Base-by-base conservation (phyloP, 2,888 invertebrate genomes). In the Cantharis lateralis region DNA sequence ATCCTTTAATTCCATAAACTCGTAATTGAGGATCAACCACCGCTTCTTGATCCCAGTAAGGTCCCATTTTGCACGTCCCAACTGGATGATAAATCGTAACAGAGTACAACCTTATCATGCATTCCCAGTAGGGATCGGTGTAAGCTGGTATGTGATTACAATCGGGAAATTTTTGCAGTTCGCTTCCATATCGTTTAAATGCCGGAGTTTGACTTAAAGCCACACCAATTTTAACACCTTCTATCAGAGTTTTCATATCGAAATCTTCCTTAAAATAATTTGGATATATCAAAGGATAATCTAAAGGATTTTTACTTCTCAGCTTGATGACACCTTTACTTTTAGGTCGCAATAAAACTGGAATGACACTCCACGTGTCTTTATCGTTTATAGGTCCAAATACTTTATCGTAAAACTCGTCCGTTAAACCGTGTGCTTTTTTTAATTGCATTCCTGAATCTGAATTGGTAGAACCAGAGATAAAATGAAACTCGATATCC, bases 51-150 rank as follows among this genome's bases (percentile, higher is more conserved):
- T 96, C 96, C 94, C 95, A 95, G 82, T 93, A 93, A 0, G 96
- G 96, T 0, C 96, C 96, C 96, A 96, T 96, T 86, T 96, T 96
- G 66, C 94, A 94, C 0, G 96, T 96, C 0, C 96, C 96, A 0
- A 95, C 93, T 0, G 96, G 96, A 88, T 96, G 96, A 84, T 96
- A 96, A 71, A 96, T 95, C 0, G 96, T 96, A 7, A 93, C 93
- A 0, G 95, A 94, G 81, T 95, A 96, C 62, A 94, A 92, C 10
- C 94, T 89, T 16, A 96, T 94, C 95, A 96, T 95, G 83, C 96
- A 97, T 84, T 96, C 96, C 93, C 95, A 96, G 84, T 94, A 96
- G 1, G 91, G 89, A 85, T 96, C 96, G 0, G 94, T 92, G 84
- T 92, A 94, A 76, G 91, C 89, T 1, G 90, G 90, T 11, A 94